phyloP scores from a whole-genome alignment of 2,113 vertebrate species.

The Scytalopus superciliaris region DNA sequence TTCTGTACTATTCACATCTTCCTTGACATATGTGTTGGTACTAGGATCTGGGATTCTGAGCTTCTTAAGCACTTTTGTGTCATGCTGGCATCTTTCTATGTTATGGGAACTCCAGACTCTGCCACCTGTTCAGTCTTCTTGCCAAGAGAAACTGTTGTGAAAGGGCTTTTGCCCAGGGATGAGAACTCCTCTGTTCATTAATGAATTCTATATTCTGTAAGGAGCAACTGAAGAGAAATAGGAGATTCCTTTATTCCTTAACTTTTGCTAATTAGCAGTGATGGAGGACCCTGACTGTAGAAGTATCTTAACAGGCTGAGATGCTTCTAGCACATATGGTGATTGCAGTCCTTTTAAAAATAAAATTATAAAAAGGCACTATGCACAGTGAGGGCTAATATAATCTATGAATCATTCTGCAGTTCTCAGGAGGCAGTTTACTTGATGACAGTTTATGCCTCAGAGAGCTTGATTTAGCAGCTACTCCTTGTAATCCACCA shows the following conservation, averaged over 20 bases:
- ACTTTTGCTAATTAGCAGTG: background rate
- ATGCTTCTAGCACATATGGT: background rate
- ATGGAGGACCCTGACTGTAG: background rate
- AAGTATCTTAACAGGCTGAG: background rate
- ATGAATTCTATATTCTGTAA: background rate
- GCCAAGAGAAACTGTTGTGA: constrained; percentile 28
- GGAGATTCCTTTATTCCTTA: background rate
- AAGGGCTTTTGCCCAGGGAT: constrained; percentile 29
- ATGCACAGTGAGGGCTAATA: background rate
- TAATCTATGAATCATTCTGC: background rate
- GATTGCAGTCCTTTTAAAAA: background rate
- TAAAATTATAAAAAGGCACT: fast-evolving
- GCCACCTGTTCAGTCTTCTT: constrained; percentile 35
- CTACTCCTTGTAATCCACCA: background rate
- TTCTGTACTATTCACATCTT: constrained; percentile 15
- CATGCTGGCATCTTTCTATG: constrained; percentile 17
- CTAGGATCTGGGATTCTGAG: constrained; percentile 23
- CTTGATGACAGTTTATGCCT: background rate
- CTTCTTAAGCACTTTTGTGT: constrained; percentile 2
- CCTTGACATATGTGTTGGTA: constrained; percentile 36
- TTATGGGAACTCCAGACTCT: constrained; percentile 46
- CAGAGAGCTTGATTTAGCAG: background rate
- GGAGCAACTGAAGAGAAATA: constrained; percentile 1
- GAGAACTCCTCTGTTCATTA: constrained; percentile 37
- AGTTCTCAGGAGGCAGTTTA: background rate